These are phyloP conservation scores for Cerceris ruficornis DNA, from an alignment of 2,888 invertebrate genomes.

Conservation along the genomic window DNA sequence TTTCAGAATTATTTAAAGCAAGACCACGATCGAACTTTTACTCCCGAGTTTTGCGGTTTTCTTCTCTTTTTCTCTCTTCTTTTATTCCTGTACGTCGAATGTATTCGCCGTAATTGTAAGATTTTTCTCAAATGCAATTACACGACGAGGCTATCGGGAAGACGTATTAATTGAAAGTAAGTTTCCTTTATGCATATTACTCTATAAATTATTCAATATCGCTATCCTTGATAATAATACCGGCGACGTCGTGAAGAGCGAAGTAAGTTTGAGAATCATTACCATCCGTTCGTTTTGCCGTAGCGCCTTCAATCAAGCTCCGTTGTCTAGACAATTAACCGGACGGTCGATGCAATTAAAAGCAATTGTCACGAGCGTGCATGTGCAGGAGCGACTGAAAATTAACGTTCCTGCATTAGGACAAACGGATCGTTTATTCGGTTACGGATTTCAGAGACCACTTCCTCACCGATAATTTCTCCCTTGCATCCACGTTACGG, in stretches of 20 bases:
- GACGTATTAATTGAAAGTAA: constrained; percentile 39
- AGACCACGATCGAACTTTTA: no score
- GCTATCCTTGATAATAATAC: constrained; percentile 40
- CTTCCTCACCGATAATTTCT: constrained; percentile 7
- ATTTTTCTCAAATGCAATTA: constrained; percentile 20
- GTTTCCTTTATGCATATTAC: constrained; percentile 42
- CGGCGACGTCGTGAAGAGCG: constrained; percentile 11
- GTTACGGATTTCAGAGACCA: constrained; percentile 31
- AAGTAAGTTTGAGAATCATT: constrained; percentile 57
- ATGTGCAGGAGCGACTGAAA: constrained; percentile 37
- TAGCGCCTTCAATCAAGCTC: constrained; percentile 57
- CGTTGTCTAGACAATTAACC: constrained; percentile 63
- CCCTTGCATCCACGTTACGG: no score
- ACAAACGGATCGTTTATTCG: constrained; percentile 35
- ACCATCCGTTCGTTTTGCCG: constrained; percentile 54
- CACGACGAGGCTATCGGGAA: constrained; percentile 14
- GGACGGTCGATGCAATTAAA: constrained; percentile 66
- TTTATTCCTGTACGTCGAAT: not conserved
- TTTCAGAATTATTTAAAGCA: no score
- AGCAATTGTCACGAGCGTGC: constrained; percentile 60
- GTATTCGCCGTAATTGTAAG: not conserved
- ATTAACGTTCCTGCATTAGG: constrained; percentile 56
- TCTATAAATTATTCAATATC: constrained; percentile 57
- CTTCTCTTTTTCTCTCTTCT: constrained; percentile 1
- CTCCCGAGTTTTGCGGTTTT: not conserved